phyloP scores from a whole-genome alignment of 1,140 invertebrate genomes.

The Pomacea maculata region DNA sequence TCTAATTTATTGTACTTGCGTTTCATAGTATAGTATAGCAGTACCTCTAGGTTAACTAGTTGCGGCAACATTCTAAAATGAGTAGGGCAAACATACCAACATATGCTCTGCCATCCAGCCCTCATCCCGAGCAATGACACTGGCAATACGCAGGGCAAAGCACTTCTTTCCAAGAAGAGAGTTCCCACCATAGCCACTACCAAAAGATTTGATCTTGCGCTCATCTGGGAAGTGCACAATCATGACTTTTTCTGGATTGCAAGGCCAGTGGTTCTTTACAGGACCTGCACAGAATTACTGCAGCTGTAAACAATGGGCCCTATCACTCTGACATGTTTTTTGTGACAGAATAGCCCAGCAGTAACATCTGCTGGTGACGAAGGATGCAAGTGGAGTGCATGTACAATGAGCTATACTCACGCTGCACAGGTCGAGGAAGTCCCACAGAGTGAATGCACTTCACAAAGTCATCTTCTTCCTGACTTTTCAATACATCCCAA shows the following conservation, averaged over 20 bases:
- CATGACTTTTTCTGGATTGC: slow-evolving; percentile 84
- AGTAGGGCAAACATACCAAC: slow-evolving; percentile 73
- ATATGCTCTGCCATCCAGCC: slow-evolving; percentile 99
- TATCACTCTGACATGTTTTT: no score
- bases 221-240: slow-evolving; percentile 72
- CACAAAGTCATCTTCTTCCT: slow-evolving; percentile 64
- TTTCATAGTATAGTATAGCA: no score
- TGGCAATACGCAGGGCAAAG: slow-evolving; percentile 95
- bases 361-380: no score
- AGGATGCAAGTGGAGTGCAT: no score
- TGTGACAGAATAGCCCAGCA: no score
- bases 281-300: slow-evolving; percentile 36
- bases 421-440: slow-evolving; percentile 52
- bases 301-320: no score
- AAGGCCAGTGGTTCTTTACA: slow-evolving; percentile 87
- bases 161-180: slow-evolving; percentile 98
- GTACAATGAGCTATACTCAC: slow-evolving; percentile 36
- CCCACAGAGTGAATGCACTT: slow-evolving; percentile 94
- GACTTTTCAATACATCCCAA: slow-evolving; percentile 58
- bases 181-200: slow-evolving; percentile 97
- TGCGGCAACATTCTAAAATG: neutral
- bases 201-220: slow-evolving; percentile 91
- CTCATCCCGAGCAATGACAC: slow-evolving; percentile 90
- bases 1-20: no score
- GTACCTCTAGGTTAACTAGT: no score